Conservation (phyloP, 2,888 invertebrate genomes). For the Macroteleia sp. region DNA sequence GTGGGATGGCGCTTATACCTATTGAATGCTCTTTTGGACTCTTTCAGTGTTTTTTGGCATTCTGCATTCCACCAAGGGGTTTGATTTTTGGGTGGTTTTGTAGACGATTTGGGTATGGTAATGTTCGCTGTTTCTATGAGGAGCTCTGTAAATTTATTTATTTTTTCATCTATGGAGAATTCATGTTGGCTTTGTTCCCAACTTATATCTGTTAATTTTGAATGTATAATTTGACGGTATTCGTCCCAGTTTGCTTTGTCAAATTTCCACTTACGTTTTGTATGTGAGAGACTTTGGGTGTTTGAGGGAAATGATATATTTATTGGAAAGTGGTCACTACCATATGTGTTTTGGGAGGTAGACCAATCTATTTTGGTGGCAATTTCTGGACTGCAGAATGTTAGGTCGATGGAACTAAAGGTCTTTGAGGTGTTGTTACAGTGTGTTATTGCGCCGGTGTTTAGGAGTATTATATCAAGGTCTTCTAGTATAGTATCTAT, state of each 20-base stretch:
- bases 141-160: conserved; percentile 14
- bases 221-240: conserved; percentile 17
- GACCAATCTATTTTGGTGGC: conserved; percentile 7
- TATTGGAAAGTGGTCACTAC: conserved; percentile 65
- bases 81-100: not conserved
- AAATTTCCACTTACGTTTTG: conserved; percentile 54
- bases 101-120: conserved; percentile 37
- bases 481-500: conserved; percentile 36
- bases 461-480: conserved; percentile 30
- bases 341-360: conserved; percentile 5
- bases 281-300: too few relatives aligned
- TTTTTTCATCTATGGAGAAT: conserved; percentile 22
- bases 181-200: not conserved
- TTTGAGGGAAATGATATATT: not conserved
- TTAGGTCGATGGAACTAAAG: conserved; percentile 62
- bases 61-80: conserved; percentile 33
- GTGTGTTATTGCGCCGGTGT: conserved; percentile 49
- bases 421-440: conserved; percentile 30
- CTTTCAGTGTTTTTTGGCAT: not conserved
- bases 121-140: conserved; percentile 44
- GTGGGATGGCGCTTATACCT: conserved; percentile 12
- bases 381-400: conserved; percentile 36
- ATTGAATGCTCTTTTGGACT: conserved; percentile 20
- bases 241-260: conserved; percentile 56
- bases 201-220: conserved; percentile 2